A percentile compares a stretch with the other conserved stretches of the same genome.
These are phyloP conservation scores for Anabacerthia variegaticeps DNA, from an alignment of 2,797 vertebrate species.

Conservation along the genomic window DNA sequence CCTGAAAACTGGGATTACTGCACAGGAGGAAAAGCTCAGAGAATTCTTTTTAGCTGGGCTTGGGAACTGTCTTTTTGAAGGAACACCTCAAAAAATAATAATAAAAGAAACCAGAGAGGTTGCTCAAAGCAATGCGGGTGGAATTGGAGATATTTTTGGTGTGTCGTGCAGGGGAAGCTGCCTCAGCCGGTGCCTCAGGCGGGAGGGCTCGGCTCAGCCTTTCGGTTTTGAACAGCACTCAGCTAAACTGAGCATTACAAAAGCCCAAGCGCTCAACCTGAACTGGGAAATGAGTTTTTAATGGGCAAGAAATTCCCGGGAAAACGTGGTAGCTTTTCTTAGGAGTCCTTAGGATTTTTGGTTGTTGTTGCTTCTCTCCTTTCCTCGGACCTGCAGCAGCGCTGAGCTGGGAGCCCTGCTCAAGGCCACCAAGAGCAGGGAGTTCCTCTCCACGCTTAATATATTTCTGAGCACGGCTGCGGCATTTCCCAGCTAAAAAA, in stretches of 20 bases:
- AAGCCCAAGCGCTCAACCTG: neutral
- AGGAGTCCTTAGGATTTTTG: neutral
- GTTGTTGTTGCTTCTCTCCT: neutral
- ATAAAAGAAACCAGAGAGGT: fast-evolving
- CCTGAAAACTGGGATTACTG: neutral
- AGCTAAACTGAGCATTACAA: neutral
- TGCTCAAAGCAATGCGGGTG: neutral
- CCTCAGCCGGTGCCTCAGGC: neutral
- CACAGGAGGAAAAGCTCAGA: neutral
- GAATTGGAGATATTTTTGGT: neutral
- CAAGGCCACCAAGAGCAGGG: neutral
- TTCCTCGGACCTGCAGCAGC: neutral
- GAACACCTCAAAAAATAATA: fast-evolving
- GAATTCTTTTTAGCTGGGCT: neutral
- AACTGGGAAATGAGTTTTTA: neutral
- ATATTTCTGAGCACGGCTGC: neutral
- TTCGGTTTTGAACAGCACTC: neutral
- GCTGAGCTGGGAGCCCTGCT: neutral
- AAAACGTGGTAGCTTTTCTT: neutral
- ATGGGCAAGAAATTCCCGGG: neutral
- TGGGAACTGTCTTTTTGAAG: neutral
- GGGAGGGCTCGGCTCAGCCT: neutral
- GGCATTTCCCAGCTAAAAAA: neutral
- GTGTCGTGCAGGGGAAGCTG: neutral
- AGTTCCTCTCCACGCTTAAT: neutral